Base-by-base conservation (phyloP, 2,113 vertebrate species). In the Syrrhaptes paradoxus region DNA sequence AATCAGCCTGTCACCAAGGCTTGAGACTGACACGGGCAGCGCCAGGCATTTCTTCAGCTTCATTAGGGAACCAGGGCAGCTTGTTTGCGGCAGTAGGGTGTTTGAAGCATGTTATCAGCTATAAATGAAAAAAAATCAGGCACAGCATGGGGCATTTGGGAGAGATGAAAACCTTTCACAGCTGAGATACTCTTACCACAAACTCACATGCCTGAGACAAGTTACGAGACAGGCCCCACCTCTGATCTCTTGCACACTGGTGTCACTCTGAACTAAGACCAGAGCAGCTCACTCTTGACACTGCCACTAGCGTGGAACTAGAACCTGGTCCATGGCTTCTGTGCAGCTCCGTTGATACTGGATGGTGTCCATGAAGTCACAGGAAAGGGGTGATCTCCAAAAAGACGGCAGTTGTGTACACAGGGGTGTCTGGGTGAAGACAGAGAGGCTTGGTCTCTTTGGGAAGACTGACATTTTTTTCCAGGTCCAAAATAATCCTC, bases 71-170 rank as follows among this genome's bases (percentile, higher is more conserved):
- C 31, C 29, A 28, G 48, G 55, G 45, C 32, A 34, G 76, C 38
- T 48, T 20, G 4, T 21, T 62, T 2, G 0, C 14, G 43, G 11
- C 74, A 62, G 25, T 4, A 9, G 7, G 43, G 29, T 16, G 63
- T 18, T 21, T 7, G 74, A 15, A 79, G 57, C 45, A 29, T 18
- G 0, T 13, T 16, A 7, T 11, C 20, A 19, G 32, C 41, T 46
- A 6, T 5, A 48, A 11, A 51, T 3, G 38, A n/a, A 31, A 46
- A 17, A 5, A 15, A 32, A 73, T 2, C 2, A 6, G 22, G 57
- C 51, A 14, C n/a, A 25, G 41, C 2, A 0, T 4, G 38, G 31
- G 58, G 25, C 4, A 3, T 17, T 41, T 0, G 2, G 41, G 59
- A 55, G 52, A 61, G 81, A 14, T 2, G 32, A 52, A 38, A 70